These are phyloP conservation scores for Diarsia rubi DNA, from an alignment of 2,888 invertebrate species.

Conservation along the genomic window DNA sequence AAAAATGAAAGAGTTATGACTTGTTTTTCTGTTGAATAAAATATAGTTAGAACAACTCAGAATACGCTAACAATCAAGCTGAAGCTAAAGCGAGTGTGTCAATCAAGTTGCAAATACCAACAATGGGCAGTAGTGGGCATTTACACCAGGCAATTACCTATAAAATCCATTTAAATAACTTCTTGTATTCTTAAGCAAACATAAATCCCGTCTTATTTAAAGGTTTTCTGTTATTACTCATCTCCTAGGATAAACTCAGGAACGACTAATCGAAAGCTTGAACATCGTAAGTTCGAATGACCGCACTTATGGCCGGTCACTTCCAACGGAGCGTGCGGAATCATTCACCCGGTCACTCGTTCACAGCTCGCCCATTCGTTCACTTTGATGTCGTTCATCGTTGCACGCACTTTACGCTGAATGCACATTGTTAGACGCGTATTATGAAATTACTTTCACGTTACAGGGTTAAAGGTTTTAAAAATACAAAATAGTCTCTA, in stretches of 20 bases:
- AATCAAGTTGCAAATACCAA: slow-evolving; percentile 10
- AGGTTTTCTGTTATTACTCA: slow-evolving; percentile 28
- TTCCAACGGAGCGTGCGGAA: slow-evolving; percentile 80
- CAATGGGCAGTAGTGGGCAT: neutral
- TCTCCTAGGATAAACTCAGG: slow-evolving; percentile 38
- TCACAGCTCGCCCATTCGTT: slow-evolving; percentile 78
- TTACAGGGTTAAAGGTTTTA: slow-evolving; percentile 49
- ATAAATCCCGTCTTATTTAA: slow-evolving; percentile 28
- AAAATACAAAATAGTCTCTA: slow-evolving; percentile 43
- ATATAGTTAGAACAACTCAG: neutral
- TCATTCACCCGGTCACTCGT: slow-evolving; percentile 83
- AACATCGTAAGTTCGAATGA: slow-evolving; percentile 65
- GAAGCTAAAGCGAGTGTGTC: neutral
- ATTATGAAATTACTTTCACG: slow-evolving; percentile 75
- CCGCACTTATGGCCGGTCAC: slow-evolving; percentile 79
- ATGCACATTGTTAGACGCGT: slow-evolving; percentile 79
- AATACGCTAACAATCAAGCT: neutral
- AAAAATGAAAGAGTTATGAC: neutral
- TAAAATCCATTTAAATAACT: neutral
- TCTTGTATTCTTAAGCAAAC: slow-evolving; percentile 24
- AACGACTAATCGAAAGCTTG: slow-evolving; percentile 63
- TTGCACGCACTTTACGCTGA: slow-evolving; percentile 84
- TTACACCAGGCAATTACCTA: neutral
- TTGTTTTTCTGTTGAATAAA: neutral
- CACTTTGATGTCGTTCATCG: slow-evolving; percentile 84